Base-by-base conservation (phyloP, 2,113 vertebrate species). In the Vidua chalybeata region DNA sequence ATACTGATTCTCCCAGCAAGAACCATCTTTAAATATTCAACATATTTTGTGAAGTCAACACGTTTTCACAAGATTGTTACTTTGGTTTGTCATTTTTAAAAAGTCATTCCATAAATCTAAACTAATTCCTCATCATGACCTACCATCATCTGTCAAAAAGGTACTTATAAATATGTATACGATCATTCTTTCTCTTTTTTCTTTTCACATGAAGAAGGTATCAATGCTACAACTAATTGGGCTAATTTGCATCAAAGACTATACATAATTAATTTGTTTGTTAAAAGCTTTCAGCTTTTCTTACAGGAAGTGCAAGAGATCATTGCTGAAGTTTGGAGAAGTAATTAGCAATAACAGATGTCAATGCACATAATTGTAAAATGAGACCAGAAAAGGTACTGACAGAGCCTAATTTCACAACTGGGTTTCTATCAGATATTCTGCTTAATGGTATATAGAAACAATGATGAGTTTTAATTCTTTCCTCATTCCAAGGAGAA, bases 201-300 rank as follows among this genome's bases (percentile, higher is more conserved):
- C 81, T 92, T 91, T 45, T 92, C 81, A 63, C 93, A 69, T 77
- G 67, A 89, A 96, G 92, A 97, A 95, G 87, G 95, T 97, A 98
- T 97, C 97, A 93, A 96, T 97, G 97, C 98, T 97, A 96, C 96
- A 96, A 97, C 96, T 98, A 98, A 98, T 98, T 98, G 98, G 97
- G 91, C 96, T 98, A 92, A 98, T 98, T 98, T 98, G 97, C 98
- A 98, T 98, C 91, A 80, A 79, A 97, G 91, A 97, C 97, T 97
- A 96, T 82, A 98, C 97, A 97, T 98, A 98, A 98, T 98, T 98
- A 98, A 98, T 98, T 97, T 98, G 97, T 98, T 98, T 97, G 97
- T 97, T 98, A 98, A 98, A 98, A 97, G 96, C 97, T 98, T 97
- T 98, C 97, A 97, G 94, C 97, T 86, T 98, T 97, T 97, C 95